Conservation (phyloP, 2,113 vertebrate species). For the Nycticryphes semicollaris region DNA sequence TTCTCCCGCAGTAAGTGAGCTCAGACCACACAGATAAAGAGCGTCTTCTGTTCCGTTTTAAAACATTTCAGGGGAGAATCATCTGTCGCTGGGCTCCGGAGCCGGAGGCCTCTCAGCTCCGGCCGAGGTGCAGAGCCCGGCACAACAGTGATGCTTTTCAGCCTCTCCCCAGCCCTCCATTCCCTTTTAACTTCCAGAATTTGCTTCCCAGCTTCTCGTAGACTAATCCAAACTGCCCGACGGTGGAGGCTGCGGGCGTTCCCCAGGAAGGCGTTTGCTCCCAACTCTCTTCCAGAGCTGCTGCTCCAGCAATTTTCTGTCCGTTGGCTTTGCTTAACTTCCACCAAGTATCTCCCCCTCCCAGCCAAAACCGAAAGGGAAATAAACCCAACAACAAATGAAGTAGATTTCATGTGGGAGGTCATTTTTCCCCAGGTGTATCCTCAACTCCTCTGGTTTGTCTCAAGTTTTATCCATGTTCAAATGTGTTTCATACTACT, state of each 20-base stretch:
- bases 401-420: neutral
- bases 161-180: neutral
- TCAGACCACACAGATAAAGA: constrained; percentile 95
- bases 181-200: neutral
- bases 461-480: neutral
- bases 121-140: constrained; percentile 47
- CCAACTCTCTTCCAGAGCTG: accelerated
- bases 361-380: neutral
- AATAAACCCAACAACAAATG: neutral
- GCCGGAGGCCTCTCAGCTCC: constrained; percentile 60
- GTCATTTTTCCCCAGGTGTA: neutral
- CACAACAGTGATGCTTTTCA: constrained; percentile 52
- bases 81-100: constrained; percentile 70
- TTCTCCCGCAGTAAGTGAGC: constrained; percentile 77
- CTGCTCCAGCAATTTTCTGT: neutral
- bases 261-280: neutral
- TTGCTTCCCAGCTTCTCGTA: neutral
- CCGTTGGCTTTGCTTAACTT: no score
- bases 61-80: constrained; percentile 70
- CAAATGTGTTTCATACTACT: neutral
- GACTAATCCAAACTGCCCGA: neutral
- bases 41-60: constrained; percentile 81
- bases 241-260: accelerated
- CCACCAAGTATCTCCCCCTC: neutral
- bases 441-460: neutral